Evolutionary conservation across 1,140 invertebrate species (phyloP).

Genomic region (Rhopalosiphum maidis): DNA sequence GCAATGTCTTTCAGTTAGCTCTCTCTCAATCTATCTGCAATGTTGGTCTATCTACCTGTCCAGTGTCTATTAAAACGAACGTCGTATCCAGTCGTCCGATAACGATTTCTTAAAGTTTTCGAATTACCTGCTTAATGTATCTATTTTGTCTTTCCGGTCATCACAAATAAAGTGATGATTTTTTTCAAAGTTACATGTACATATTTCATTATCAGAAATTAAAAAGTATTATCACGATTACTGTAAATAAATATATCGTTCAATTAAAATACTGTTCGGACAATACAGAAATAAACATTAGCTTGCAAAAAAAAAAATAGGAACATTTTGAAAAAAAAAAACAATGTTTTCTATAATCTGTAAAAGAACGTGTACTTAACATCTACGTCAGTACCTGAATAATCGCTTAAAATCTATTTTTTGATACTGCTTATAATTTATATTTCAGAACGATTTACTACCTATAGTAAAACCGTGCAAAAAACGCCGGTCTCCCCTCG

Average conservation of each 20-base stretch:
- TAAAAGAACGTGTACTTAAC: background rate
- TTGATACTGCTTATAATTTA: background rate
- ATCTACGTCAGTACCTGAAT: background rate
- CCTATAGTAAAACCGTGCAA: background rate
- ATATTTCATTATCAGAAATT: background rate
- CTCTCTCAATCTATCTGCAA: background rate
- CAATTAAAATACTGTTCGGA: background rate
- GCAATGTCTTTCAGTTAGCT: background rate
- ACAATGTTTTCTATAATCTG: background rate
- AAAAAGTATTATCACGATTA: background rate
- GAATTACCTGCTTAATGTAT: background rate
- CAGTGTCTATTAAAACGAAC: background rate
- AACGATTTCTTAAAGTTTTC: background rate
- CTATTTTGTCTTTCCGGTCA: background rate
- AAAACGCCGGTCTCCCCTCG: too few species aligned
- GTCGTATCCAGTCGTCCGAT: background rate
- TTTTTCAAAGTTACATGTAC: background rate
- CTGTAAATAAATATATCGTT: background rate
- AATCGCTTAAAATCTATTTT: background rate
- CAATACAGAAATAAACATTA: background rate
- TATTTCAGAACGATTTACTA: background rate
- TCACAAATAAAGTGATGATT: background rate
- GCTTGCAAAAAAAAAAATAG: too few species aligned
- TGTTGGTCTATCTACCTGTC: too few species aligned
- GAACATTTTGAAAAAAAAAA: background rate